Conservation (phyloP, 2,113 vertebrate genomes). For the Prunella fulvescens region DNA sequence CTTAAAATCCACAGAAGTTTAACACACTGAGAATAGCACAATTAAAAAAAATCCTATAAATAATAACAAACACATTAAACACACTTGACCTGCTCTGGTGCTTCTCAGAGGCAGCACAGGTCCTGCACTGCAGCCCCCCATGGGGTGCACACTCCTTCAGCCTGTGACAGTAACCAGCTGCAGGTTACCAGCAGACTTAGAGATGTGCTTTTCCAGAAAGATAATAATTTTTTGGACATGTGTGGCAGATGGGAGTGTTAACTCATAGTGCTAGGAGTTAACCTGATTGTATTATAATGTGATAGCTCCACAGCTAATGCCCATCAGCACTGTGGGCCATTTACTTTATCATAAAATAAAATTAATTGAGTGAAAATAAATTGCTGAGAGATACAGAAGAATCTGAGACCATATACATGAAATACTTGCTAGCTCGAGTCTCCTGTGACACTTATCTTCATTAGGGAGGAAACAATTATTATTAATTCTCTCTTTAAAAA, state of each 20-base stretch:
- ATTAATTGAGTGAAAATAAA: constrained; percentile 69
- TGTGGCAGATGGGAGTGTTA: constrained; percentile 46
- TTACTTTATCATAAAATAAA: constrained; percentile 76
- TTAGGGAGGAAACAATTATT: constrained; percentile 59
- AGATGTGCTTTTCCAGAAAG: background rate
- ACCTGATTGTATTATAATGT: constrained; percentile 49
- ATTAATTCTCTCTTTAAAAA: constrained; percentile 68
- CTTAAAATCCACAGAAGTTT: background rate
- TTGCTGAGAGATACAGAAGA: constrained; percentile 52
- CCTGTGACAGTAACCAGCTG: background rate
- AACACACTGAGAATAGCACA: background rate
- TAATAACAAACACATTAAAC: background rate
- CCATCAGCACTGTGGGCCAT: constrained; percentile 64
- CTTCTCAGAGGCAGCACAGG: background rate
- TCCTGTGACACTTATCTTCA: constrained; percentile 65
- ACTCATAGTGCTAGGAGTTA: constrained; percentile 68
- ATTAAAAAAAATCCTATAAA: background rate
- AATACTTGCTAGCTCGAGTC: background rate
- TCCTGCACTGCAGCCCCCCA: accelerated
- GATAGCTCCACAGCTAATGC: constrained; percentile 35
- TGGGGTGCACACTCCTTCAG: background rate
- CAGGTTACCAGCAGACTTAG: background rate
- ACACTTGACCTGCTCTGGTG: background rate
- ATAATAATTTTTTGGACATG: background rate
- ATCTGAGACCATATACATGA: constrained; percentile 43